phyloP scores from a whole-genome alignment of 2,113 vertebrate genomes.

The Genyomyrus donnyi region DNA sequence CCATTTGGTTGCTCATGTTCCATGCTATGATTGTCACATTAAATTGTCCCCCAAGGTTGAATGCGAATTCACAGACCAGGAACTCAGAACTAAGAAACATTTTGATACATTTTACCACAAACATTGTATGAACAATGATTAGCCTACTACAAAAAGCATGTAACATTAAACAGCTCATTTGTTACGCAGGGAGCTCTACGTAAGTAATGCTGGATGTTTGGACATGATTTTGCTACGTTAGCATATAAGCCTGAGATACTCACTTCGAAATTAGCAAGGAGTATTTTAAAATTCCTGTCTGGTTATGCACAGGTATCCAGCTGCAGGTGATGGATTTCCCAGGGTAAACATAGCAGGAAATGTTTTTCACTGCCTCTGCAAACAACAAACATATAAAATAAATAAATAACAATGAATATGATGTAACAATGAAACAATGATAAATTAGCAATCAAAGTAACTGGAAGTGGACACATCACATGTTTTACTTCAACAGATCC shows the following conservation, averaged over 20 bases:
- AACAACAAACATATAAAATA: background rate
- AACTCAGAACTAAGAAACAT: background rate
- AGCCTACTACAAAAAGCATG: background rate
- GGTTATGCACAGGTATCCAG: conserved; percentile 21
- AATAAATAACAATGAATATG: no score
- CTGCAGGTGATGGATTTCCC: conserved; percentile 18
- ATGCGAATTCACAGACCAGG: background rate
- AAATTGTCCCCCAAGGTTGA: background rate
- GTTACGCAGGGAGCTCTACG: background rate
- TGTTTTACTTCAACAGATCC: background rate
- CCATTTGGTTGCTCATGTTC: background rate
- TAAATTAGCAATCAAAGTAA: background rate
- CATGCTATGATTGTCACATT: conserved; percentile 26
- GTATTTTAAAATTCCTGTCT: background rate
- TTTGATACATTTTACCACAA: background rate
- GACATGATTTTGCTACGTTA: background rate
- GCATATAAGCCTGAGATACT: background rate
- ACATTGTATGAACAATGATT: background rate
- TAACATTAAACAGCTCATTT: background rate
- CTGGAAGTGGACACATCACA: background rate
- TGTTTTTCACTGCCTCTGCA: conserved; percentile 27
- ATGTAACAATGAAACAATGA: background rate
- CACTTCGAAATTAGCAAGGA: conserved; percentile 33
- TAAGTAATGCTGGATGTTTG: background rate
- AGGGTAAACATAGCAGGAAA: conserved; percentile 17